Evolutionary conservation across 2,113 vertebrate genomes (phyloP).

Genomic region (Neodon shergylaensis): DNA sequence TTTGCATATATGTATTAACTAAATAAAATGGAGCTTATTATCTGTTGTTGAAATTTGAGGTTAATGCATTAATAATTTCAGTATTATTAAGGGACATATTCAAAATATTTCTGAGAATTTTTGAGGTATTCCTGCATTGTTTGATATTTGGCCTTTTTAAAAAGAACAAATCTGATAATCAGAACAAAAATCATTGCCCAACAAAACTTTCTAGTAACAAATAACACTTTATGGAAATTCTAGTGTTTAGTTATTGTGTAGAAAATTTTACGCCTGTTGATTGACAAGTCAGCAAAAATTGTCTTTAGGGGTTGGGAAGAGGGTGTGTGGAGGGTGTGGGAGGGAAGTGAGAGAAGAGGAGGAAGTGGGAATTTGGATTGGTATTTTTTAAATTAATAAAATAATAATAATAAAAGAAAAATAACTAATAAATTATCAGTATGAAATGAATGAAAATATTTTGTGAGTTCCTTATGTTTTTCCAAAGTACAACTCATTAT

Average conservation of each 20-base stretch:
- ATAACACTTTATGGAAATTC: not conserved
- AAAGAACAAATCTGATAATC: not conserved
- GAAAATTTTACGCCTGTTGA: not conserved
- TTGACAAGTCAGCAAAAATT: not conserved
- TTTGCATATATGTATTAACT: not conserved
- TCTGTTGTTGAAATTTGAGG: not conserved
- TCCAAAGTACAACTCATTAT: not conserved
- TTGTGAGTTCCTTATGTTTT: not conserved
- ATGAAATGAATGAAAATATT: not conserved
- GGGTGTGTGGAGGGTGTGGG: too few species aligned
- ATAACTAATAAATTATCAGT: not conserved
- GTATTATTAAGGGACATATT: not conserved
- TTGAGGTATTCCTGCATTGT: not conserved
- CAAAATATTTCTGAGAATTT: not conserved
- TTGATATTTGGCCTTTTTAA: not conserved
- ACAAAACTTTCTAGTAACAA: not conserved
- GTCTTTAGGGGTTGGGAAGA: not conserved
- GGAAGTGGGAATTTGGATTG: too few species aligned
- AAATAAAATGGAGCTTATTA: not conserved
- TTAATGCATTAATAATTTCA: not conserved
- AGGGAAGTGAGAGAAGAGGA: too few species aligned
- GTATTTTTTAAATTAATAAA: too few species aligned
- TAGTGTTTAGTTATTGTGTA: not conserved
- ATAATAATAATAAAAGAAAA: too few species aligned
- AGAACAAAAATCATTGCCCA: not conserved